Evolutionary conservation across 2,113 vertebrate species (phyloP).

Genomic region (Caranx ignobilis): DNA sequence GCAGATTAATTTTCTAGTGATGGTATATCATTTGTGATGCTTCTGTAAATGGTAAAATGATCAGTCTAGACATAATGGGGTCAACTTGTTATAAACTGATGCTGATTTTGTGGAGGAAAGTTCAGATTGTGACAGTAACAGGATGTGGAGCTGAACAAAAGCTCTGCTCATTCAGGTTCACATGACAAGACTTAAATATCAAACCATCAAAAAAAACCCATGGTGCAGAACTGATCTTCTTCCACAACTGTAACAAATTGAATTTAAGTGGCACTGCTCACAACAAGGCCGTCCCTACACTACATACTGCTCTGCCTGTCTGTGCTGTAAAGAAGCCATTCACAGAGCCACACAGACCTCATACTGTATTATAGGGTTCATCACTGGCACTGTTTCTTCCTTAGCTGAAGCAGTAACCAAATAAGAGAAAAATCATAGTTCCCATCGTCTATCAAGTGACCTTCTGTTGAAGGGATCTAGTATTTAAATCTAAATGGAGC

Average conservation of each 20-base stretch:
- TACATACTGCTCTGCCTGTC: not conserved
- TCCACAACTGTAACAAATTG: not conserved
- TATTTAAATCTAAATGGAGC: no score
- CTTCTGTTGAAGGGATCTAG: not conserved
- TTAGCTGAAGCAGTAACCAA: not conserved
- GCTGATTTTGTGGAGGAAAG: not conserved
- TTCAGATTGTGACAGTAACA: not conserved
- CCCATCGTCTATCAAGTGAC: not conserved
- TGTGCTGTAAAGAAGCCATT: not conserved
- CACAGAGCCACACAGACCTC: not conserved
- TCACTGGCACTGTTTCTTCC: no score
- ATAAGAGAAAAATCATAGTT: not conserved
- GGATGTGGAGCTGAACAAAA: not conserved
- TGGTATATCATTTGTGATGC: no score
- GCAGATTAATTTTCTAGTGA: no score
- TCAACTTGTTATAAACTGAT: not conserved
- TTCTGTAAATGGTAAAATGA: not conserved
- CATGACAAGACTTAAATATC: not conserved
- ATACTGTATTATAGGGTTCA: not conserved
- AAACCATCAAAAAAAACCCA: not conserved
- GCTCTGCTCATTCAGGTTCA: not conserved
- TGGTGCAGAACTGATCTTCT: not conserved
- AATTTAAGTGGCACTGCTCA: not conserved
- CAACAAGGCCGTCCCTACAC: slow-evolving; percentile 6
- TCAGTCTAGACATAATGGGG: not conserved